Evolutionary conservation across 2,888 invertebrate species (phyloP), one percentile per base, ranked within the genome.

Genomic region (Dendrolimus houi): DNA sequence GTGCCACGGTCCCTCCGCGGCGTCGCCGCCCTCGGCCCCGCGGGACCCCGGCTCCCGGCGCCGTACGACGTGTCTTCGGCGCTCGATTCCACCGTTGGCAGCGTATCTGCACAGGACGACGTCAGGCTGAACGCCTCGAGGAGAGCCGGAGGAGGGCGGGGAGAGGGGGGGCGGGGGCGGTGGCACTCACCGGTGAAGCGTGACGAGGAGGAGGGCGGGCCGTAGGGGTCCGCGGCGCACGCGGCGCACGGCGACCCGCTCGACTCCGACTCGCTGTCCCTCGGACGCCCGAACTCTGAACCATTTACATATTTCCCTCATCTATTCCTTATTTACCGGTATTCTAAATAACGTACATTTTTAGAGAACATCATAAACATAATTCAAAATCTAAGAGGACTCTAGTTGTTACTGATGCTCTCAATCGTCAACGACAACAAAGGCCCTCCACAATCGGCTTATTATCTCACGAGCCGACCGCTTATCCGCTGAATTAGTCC

Each of bases 201-300:
- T 59, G 75, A 77, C 61, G 81, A 78, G 56, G 83, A 80, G 62
- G 81, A 78, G 56, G 83, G 81, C 64, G 74, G 66, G 17, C 81
- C 81, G 75, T 81, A 79, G 55, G 74, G 72, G 64, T 79, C 77
- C 56, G 76, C 80, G 59, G 81, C 80, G 75, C 86, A 86, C 52
- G 83, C 84, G 67, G 84, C 84, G 73, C 87, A 87, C 67, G 84
- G 84, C 58, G 87, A 86, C 9, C 85, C 85, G 67, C 85, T 85
- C 55, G 87, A 87, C 75, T 83, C 84, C 1, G 83, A 83, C 74
- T 84, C 87, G 60, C 80, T 85, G 71, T 85, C 83, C 1, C 70
- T 71, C 1, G 64, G 62, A 56, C 64, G 69, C 52, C 70, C 79
- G 68, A 67, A 80, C 64, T 81, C 81, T 80, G 67, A 54, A 52